phyloP scores from a whole-genome alignment of 2,113 vertebrate species.

The Vidua macroura region DNA sequence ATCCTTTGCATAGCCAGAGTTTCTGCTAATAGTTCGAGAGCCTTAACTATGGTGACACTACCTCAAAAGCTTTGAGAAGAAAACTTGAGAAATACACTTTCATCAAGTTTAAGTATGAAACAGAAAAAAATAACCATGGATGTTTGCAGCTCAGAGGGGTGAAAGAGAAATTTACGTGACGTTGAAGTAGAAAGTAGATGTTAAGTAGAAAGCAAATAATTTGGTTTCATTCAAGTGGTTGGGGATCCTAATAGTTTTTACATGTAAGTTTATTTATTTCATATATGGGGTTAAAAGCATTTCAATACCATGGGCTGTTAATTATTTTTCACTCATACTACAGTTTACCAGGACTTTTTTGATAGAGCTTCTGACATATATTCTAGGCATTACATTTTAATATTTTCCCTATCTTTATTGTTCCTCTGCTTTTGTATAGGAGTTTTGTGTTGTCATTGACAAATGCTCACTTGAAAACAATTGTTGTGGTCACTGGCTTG shows the following conservation, averaged over 20 bases:
- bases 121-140: fast-evolving
- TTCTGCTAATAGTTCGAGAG: background rate
- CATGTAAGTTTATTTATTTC: background rate
- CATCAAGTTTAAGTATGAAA: background rate
- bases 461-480: background rate
- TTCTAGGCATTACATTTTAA: background rate
- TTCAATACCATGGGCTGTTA: background rate
- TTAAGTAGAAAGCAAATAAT: background rate
- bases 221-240: background rate
- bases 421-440: background rate
- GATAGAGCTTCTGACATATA: background rate
- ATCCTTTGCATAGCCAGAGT: background rate
- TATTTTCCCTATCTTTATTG: background rate
- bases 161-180: background rate
- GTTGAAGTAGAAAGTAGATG: background rate
- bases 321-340: background rate
- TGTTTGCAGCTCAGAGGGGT: background rate
- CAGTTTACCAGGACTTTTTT: background rate
- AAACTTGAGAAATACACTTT: background rate
- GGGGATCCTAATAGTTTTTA: background rate
- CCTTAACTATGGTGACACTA: background rate
- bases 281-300: background rate
- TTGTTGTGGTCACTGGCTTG: background rate
- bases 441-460: background rate
- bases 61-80: background rate